These are phyloP conservation scores for Corynorhinus townsendii DNA, from an alignment of 2,113 vertebrate species.

Conservation along the genomic window DNA sequence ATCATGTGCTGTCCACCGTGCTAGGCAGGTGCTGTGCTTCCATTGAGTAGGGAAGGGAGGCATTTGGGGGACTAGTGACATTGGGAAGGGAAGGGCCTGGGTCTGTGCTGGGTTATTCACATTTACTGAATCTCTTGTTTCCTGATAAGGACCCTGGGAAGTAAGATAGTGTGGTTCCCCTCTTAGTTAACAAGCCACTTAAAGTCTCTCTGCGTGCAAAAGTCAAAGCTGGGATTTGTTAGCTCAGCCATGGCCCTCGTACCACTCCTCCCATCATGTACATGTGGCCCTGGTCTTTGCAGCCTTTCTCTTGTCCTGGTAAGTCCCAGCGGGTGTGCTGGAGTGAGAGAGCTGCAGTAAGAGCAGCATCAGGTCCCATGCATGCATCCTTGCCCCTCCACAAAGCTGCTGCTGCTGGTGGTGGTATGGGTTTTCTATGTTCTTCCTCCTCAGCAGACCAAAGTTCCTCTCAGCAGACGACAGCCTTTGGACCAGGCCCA, in stretches of 20 bases:
- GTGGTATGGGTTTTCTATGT: not conserved
- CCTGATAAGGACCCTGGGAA: not conserved
- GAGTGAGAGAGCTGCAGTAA: rapidly evolving
- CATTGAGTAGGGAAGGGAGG: not conserved
- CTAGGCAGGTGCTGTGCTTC: not conserved
- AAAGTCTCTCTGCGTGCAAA: not conserved
- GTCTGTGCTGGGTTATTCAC: not conserved
- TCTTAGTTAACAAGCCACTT: not conserved
- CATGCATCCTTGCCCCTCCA: rapidly evolving
- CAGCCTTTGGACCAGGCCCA: not conserved
- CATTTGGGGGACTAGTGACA: not conserved
- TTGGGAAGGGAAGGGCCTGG: not conserved
- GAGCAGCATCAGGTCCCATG: rapidly evolving
- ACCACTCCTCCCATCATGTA: not conserved
- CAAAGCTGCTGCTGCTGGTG: rapidly evolving
- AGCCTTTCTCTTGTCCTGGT: not conserved
- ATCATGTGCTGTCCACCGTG: not conserved
- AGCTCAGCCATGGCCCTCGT: rapidly evolving
- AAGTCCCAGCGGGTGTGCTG: not conserved
- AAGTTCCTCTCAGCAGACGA: not conserved
- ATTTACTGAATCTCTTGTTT: not conserved
- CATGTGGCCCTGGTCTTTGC: not conserved
- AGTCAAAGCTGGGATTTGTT: not conserved
- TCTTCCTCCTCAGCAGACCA: not conserved
- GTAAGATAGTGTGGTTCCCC: not conserved